Conservation (phyloP, 2,113 vertebrate genomes). For the Spilogale gracilis region DNA sequence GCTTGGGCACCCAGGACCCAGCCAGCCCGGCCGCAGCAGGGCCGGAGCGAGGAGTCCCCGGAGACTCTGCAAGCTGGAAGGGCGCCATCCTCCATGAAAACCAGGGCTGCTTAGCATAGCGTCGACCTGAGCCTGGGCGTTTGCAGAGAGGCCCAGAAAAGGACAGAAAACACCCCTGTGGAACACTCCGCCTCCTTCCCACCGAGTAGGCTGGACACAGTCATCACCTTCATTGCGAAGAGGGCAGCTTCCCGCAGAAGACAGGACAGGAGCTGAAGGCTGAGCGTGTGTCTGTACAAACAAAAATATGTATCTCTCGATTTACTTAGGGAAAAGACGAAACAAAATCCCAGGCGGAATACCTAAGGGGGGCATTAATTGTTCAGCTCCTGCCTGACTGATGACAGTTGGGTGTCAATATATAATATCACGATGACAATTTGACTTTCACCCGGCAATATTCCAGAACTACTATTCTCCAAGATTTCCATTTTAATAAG, state of each 20-base stretch:
- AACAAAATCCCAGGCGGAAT: constrained; percentile 72
- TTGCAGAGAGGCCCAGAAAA: background rate
- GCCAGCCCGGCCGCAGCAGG: background rate
- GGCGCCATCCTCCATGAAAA: background rate
- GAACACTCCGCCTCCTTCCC: background rate
- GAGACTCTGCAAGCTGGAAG: background rate
- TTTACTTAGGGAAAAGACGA: constrained; percentile 78
- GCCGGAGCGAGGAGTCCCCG: background rate
- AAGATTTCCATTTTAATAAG: constrained; percentile 86
- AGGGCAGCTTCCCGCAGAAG: background rate
- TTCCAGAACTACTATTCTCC: constrained; percentile 86
- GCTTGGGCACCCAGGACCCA: background rate
- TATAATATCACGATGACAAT: constrained; percentile 77
- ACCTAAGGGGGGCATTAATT: constrained; percentile 73
- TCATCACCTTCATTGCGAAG: background rate
- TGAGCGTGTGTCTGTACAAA: background rate
- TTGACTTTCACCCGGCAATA: constrained; percentile 76
- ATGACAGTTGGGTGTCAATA: constrained; percentile 75
- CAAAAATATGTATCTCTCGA: constrained; percentile 31
- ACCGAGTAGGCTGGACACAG: background rate
- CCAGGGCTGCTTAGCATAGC: background rate
- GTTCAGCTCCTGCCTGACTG: constrained; percentile 76
- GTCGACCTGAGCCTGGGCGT: background rate
- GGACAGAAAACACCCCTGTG: background rate
- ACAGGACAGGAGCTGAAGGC: background rate